Evolutionary conservation across 2,113 vertebrate species (phyloP).

Genomic region (Thinocorus orbignyianus): DNA sequence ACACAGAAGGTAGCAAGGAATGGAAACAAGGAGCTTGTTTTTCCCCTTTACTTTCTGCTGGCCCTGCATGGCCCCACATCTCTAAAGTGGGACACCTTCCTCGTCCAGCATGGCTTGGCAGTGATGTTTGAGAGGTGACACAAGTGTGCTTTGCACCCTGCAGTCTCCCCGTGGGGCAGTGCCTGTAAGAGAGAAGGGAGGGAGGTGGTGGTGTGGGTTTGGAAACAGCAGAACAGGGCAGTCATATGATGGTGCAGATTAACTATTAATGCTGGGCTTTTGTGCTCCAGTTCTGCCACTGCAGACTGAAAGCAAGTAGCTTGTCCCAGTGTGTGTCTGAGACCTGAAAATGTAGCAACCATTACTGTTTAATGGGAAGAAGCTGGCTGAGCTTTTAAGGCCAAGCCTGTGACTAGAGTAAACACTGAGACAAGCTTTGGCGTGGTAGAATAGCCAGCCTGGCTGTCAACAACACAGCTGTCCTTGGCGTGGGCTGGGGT

Average conservation of each 20-base stretch:
- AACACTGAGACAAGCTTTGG: slow-evolving; percentile 23
- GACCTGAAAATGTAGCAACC: not conserved
- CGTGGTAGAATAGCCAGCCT: not conserved
- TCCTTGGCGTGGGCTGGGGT: slow-evolving; percentile 7
- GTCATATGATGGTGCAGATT: not conserved
- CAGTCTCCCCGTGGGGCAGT: not conserved
- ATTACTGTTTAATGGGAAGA: not conserved
- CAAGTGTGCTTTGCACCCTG: not conserved
- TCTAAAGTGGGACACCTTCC: not conserved
- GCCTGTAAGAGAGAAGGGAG: not conserved
- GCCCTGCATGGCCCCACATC: not conserved
- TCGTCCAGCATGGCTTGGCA: not conserved
- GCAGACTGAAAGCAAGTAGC: not conserved
- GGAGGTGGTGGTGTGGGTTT: not conserved
- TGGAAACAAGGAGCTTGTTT: not conserved
- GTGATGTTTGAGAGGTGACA: not conserved
- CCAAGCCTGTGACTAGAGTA: not conserved
- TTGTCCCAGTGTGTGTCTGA: not conserved
- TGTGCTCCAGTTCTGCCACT: not conserved
- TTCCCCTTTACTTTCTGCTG: not conserved
- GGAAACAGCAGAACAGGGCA: not conserved
- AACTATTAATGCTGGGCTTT: fast-evolving
- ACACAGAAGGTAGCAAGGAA: not conserved
- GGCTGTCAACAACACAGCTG: slow-evolving; percentile 53
- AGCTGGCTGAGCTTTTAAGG: slow-evolving; percentile 16